These are phyloP conservation scores for Cichladusa arquata DNA, from an alignment of 2,113 vertebrate species.

Conservation along the genomic window DNA sequence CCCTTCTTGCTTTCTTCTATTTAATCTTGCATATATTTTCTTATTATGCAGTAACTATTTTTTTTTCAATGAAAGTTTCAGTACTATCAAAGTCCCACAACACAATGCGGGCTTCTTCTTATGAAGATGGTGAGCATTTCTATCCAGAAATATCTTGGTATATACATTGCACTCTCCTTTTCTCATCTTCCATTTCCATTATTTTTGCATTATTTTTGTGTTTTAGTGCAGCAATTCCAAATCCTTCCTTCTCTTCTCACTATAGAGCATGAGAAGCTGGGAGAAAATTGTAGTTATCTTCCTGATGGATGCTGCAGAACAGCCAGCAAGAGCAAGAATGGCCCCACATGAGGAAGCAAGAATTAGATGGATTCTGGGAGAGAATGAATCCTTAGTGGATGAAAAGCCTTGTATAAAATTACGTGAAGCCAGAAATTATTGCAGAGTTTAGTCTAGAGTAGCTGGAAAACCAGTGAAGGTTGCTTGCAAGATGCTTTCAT, in stretches of 20 bases:
- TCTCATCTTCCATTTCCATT: neutral
- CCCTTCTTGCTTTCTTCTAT: neutral
- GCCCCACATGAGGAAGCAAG: neutral
- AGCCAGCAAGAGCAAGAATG: neutral
- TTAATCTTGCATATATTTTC: neutral
- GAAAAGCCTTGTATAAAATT: neutral
- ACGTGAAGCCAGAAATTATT: neutral
- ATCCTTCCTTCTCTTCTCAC: neutral
- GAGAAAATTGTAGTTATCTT: neutral
- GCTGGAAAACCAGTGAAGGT: neutral
- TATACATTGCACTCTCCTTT: neutral
- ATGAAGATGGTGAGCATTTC: neutral
- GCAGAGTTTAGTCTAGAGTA: neutral
- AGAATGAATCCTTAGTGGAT: neutral
- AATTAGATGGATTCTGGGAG: neutral
- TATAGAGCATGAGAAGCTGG: neutral
- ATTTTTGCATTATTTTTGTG: neutral
- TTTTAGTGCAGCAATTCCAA: neutral
- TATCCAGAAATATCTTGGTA: neutral
- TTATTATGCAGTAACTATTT: neutral
- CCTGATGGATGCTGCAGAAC: neutral
- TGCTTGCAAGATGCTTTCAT: neutral
- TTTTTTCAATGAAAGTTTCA: neutral
- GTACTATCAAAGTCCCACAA: neutral
- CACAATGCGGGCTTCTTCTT: neutral